A percentile compares a stretch with the other conserved stretches of the same genome.
These are phyloP conservation scores for pig (Sus scrofa) DNA, from an alignment of 2,113 vertebrate species.

Conservation along the genomic window DNA sequence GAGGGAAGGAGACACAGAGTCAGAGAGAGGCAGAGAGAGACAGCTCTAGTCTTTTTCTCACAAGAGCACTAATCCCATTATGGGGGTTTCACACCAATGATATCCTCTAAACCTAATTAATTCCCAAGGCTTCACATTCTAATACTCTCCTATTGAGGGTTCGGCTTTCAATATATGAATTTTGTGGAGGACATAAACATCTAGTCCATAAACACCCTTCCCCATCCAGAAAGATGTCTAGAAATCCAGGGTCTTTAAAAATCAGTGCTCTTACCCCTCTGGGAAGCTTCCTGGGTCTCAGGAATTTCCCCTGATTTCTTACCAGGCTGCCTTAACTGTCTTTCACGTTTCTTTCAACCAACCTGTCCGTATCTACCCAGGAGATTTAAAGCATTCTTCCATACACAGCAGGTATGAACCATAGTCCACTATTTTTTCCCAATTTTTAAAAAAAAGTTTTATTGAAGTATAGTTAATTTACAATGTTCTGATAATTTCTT, in stretches of 20 bases:
- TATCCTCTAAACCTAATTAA: not conserved
- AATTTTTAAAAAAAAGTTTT: too few relatives aligned
- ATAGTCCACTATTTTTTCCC: not conserved
- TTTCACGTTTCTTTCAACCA: not conserved
- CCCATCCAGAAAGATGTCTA: not conserved
- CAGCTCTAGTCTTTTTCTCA: not conserved
- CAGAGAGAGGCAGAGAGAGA: not conserved
- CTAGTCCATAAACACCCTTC: not conserved
- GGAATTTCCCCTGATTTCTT: not conserved
- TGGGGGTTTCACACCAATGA: not conserved
- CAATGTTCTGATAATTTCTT: too few relatives aligned
- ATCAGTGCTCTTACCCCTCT: not conserved
- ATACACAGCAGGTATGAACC: not conserved
- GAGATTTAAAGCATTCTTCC: not conserved
- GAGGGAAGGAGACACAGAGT: too few relatives aligned
- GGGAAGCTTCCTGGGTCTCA: not conserved
- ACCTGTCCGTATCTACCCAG: not conserved
- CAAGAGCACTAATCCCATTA: not conserved
- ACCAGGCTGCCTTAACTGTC: not conserved
- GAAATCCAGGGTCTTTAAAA: not conserved
- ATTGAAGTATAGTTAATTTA: too few relatives aligned
- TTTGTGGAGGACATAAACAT: not conserved
- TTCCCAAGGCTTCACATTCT: not conserved
- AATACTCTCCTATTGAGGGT: not conserved
- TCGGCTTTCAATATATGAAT: not conserved